Evolutionary conservation across 2,797 vertebrate species (phyloP).

Genomic region (Sus cebifrons): DNA sequence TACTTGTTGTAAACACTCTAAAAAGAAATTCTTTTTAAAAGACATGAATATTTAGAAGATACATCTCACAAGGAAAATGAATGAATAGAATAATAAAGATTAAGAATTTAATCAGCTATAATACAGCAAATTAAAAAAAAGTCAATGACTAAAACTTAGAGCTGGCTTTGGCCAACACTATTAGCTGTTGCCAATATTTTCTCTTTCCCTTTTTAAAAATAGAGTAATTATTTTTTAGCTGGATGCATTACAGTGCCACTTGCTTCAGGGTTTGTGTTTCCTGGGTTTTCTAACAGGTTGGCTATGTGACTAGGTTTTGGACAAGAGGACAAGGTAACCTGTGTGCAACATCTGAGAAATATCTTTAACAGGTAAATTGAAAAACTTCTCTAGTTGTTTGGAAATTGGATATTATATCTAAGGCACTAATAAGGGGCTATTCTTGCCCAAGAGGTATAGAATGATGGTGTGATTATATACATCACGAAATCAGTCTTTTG

Average conservation of each 20-base stretch:
- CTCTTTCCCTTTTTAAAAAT: not conserved
- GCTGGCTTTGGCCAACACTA: not conserved
- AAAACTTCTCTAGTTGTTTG: not conserved
- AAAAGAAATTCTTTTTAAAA: not conserved
- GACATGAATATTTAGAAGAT: not conserved
- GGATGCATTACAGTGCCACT: no score
- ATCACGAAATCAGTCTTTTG: not conserved
- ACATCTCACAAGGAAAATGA: not conserved
- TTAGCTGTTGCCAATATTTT: not conserved
- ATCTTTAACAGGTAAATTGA: not conserved
- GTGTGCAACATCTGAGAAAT: not conserved
- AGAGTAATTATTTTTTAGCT: not conserved
- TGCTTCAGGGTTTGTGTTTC: not conserved
- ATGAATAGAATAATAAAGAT: not conserved
- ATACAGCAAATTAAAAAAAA: not conserved
- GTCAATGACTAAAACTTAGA: not conserved
- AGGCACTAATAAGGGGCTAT: not conserved
- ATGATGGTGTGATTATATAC: not conserved
- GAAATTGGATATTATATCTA: not conserved
- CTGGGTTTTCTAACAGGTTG: not conserved
- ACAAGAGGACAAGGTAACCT: not conserved
- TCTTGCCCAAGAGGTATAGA: not conserved
- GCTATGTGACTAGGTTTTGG: not conserved
- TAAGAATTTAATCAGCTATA: not conserved
- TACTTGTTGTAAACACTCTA: not conserved